phyloP scores from a whole-genome alignment of 2,888 invertebrate species.

The Troglohyphantes excavatus region DNA sequence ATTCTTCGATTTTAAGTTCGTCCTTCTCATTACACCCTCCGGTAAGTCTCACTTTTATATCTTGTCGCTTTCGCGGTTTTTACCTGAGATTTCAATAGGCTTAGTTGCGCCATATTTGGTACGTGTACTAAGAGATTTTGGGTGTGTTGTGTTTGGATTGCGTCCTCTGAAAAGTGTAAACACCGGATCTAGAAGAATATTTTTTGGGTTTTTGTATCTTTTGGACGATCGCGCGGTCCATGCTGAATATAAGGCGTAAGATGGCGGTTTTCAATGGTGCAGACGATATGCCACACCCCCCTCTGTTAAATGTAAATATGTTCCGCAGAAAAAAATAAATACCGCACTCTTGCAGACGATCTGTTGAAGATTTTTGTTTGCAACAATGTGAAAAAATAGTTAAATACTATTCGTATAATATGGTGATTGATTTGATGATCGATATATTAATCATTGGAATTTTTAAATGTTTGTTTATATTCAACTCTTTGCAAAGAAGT shows the following conservation, averaged over 20 bases:
- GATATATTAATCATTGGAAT: no score
- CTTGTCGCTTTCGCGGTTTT: constrained; percentile 47
- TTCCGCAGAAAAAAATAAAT: constrained; percentile 19
- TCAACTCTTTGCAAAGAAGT: no score
- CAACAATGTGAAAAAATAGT: no score
- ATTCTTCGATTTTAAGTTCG: constrained; percentile 10
- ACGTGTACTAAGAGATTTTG: constrained; percentile 59
- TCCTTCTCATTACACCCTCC: constrained; percentile 5
- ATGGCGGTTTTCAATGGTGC: constrained; percentile 35
- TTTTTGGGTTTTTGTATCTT: background rate
- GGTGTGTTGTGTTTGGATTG: constrained; percentile 51
- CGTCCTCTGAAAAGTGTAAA: background rate
- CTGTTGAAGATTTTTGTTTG: background rate
- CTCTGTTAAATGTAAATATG: constrained; percentile 58
- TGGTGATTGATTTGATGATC: no score
- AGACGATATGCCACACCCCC: constrained; percentile 71
- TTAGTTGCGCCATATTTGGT: constrained; percentile 74
- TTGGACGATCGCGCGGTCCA: background rate
- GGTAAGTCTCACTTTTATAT: constrained; percentile 46
- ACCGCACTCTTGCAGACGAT: background rate
- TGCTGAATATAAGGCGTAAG: constrained; percentile 14
- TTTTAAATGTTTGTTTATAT: no score
- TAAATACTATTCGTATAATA: no score
- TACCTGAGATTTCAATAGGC: constrained; percentile 71
- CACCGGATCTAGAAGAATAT: background rate